Evolutionary conservation across 2,113 vertebrate species (phyloP), one percentile per base, ranked within the genome.

Genomic region (Phylloscopus trochiloides): DNA sequence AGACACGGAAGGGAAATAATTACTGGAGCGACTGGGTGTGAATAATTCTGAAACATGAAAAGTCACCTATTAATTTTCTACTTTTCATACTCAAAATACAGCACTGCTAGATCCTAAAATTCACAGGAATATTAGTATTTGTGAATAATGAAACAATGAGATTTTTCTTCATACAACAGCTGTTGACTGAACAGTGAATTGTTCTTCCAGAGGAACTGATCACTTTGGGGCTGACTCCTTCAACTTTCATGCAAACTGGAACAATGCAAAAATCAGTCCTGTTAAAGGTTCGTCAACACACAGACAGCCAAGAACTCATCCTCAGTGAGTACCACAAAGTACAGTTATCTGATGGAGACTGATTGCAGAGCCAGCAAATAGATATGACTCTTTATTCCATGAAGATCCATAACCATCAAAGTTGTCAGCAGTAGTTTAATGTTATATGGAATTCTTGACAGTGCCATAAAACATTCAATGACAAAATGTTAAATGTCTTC

Each of bases 41-140:
- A 99, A 99, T 95, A 99, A 98, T 97, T 99, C 99, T 99, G 98
- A 87, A 97, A 96, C 10, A 52, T 0, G 12, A 80, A 38, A 52
- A 50, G 38, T 21, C 47, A 81, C 7, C 50, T 38, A 74, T 93
- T 75, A 59, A 58, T 84, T 59, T 78, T 91, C 59, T 70, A 21
- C 1, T 77, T 76, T 66, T 48, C 31, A 58, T 18, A 61, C 17
- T 48, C 36, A 18, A 40, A 6, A 31, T 65, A 61, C 6, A 68
- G 32, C 36, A 76, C 4, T 73, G 20, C 21, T 83, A 74, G 20
- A 68, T 43, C 40, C 12, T 25, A 81, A 59, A 84, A 84, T 74
- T 68, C 61, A 74, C n/a, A 74, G 25, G 22, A 87, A 12, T 43
- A n/a, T 14, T 34, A 71, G 7, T 45, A 58, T n/a, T 83, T 70